Conservation (phyloP, 1,140 invertebrate species). For the Laupala kohalensis region DNA sequence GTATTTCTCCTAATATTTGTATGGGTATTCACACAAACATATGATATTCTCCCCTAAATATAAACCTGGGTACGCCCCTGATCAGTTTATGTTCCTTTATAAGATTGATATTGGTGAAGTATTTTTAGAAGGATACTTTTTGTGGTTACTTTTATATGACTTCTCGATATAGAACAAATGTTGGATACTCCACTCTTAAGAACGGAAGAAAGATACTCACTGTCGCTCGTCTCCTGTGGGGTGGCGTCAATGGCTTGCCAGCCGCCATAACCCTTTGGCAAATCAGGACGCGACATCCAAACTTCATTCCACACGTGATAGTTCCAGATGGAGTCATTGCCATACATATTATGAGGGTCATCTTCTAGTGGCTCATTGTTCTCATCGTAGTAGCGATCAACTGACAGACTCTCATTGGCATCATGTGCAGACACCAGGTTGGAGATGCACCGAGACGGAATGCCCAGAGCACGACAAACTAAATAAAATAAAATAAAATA, state of each 20-base stretch:
- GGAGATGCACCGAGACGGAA: constrained; percentile 53
- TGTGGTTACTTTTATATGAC: too few species aligned
- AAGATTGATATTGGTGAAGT: too few species aligned
- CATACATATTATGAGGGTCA: constrained; percentile 37
- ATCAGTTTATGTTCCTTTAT: too few species aligned
- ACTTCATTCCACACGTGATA: constrained; percentile 72
- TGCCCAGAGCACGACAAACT: constrained; percentile 58
- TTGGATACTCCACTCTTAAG: too few species aligned
- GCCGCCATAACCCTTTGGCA: constrained; percentile 52
- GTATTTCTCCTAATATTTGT: too few species aligned
- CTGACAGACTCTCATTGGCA: constrained; percentile 51
- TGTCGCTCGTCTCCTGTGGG: constrained; percentile 49
- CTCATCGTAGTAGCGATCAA: constrained; percentile 54
- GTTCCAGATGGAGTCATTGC: constrained; percentile 55
- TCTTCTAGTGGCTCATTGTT: constrained; percentile 41
- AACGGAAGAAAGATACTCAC: constrained; percentile 17
- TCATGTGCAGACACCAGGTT: constrained; percentile 63
- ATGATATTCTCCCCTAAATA: too few species aligned
- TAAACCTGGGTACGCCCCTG: too few species aligned
- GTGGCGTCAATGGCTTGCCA: constrained; percentile 65
- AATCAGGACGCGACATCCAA: constrained; percentile 57
- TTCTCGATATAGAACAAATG: too few species aligned
- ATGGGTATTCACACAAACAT: too few species aligned
- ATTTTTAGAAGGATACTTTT: too few species aligned
- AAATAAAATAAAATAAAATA: too few species aligned